phyloP scores from a whole-genome alignment of 2,888 invertebrate genomes.

The Auanema freiburgensis region DNA sequence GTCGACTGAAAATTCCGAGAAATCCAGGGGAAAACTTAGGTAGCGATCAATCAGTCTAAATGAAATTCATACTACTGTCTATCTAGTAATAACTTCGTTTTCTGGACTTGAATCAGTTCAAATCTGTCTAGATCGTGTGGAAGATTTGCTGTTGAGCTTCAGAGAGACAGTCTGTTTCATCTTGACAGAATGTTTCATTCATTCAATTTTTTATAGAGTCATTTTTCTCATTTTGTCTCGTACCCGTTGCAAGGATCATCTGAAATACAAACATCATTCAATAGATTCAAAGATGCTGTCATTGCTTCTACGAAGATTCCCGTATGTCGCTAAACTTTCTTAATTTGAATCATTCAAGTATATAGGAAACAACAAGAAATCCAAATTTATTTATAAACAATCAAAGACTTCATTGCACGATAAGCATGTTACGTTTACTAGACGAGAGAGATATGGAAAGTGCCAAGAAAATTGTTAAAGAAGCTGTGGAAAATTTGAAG shows the following conservation, averaged over 20 bases:
- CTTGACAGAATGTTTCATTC: background rate
- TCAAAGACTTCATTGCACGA: slow-evolving; percentile 32
- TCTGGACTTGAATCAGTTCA: slow-evolving; percentile 32
- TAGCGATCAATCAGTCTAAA: no score
- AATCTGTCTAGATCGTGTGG: slow-evolving; percentile 38
- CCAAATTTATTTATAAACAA: slow-evolving; percentile 25
- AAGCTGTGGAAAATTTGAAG: slow-evolving; percentile 23
- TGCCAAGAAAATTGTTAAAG: slow-evolving; percentile 10
- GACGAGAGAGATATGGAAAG: slow-evolving; percentile 25
- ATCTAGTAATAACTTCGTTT: slow-evolving; percentile 31
- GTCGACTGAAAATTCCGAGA: slow-evolving; percentile 31
- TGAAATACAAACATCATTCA: background rate
- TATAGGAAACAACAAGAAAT: slow-evolving; percentile 29
- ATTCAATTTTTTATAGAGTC: background rate
- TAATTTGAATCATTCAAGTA: background rate
- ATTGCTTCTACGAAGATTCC: background rate
- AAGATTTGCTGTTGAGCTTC: slow-evolving; percentile 25
- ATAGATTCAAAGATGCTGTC: background rate
- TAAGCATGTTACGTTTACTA: slow-evolving; percentile 23
- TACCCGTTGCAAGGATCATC: background rate
- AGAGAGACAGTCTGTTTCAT: slow-evolving; percentile 12
- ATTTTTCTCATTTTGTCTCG: no score
- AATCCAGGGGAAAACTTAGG: no score
- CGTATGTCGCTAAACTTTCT: background rate
- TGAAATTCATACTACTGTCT: no score